Evolutionary conservation across 1,140 invertebrate species (phyloP), one percentile per base, ranked within the genome.

Genomic region (Drosophila sp.): DNA sequence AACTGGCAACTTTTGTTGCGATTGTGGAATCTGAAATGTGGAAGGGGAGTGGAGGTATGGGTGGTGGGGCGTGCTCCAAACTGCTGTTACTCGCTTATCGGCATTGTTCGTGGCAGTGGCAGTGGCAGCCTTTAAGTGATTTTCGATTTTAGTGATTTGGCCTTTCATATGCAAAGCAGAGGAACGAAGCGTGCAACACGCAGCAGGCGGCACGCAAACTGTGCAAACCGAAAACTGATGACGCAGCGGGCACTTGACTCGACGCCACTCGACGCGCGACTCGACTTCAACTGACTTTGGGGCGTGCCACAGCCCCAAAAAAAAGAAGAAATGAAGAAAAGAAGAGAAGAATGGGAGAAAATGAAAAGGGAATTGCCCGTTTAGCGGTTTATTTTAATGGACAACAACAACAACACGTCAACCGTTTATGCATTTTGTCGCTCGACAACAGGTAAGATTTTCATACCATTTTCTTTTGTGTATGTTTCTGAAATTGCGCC

Each of bases 381-480:
- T 86, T 87, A 81, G 77, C 78, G 81, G 81, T 86, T 86, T 81
- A 86, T 87, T 87, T 86, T 87, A 86, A 87, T 86, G 72, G 46
- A 54, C 40, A 67, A 32, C 21, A 56, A 21, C 61, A 65, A n/a
- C 53, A 74, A 8, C 4, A 29, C 50, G 41, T 16, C 2, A 43
- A 70, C 66, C 69, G 72, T 77, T 81, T 81, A 81, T 80, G 78
- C 66, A 70, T 43, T 62, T 63, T 62, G 48, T 53, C 21, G 43
- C 34, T 5, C 27, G 56, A 13, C 34, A 57, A 34, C 81, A 87
- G 78, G 80, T 62, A 43, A 51, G 64, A 66, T 71, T 61, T 63
- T 65, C 69, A 65, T 65, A 58, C 48, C 61, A 6, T 34, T 72
- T 29, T 21, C 18, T 69, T 50, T 58, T 70, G 56, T 54, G 65